Base-by-base conservation (phyloP, 2,888 invertebrate genomes). In the Sarcophaga subvicina region DNA sequence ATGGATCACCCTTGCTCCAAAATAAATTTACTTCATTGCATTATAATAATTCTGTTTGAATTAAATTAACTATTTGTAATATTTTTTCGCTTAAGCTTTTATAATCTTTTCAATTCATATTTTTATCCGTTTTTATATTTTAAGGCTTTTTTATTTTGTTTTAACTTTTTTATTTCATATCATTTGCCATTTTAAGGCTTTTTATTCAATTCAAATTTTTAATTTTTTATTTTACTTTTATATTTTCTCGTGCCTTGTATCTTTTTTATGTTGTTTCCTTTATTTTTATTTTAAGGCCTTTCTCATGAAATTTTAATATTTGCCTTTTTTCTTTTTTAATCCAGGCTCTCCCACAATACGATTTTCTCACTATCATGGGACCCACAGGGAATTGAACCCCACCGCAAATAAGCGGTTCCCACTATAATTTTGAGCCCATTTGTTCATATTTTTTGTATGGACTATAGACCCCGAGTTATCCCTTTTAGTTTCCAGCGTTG, bases 381-480 rank as follows among this genome's bases (percentile, higher is more conserved):
- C 63, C 63, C 63, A 63, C 22, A 12, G 27, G 63, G 63, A 63
- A 63, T 63, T 63, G 63, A 63, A 63, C 63, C 63, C 63, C 63
- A 22, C 63, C 63, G 63, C 63, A 63, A 63, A 63, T 63, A 63
- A 10, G 22, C 63, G 22, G 63, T 63, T 20, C 25, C 63, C 63
- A 63, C 63, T 63, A 63, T 22, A 63, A 0, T 63, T 63, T 22
- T 63, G 63, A 12, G 25, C 12, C 63, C 63, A 63, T 22, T 69
- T n/a, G 79, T 80, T 63, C 76, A 85, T 66, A 67, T 63, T 3
- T 49, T 49, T 49, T 49, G 49, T 49, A 49, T 14, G 49, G 49
- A 49, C 49, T 2, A 49, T 49, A 49, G 14, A 49, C 49, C 62
- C 62, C 62, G 62, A 20, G n/a, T 62, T 17, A 20, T n/a, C 62